Conservation (phyloP, 2,797 vertebrate genomes). For the Sternotherus odoratus region DNA sequence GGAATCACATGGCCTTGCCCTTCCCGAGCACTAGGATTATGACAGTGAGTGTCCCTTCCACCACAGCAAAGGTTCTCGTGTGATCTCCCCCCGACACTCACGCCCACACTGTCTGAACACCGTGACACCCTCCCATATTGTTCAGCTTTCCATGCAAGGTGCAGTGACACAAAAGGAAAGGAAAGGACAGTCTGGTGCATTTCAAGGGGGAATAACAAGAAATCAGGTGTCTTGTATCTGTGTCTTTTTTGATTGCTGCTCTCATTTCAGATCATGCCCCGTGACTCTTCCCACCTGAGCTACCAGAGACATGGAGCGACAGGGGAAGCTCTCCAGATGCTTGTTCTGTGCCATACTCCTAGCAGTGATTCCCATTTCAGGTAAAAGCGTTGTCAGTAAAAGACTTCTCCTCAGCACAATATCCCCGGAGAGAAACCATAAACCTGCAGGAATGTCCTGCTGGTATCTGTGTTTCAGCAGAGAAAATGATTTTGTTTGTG, state of each 20-base stretch:
- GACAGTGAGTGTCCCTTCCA: background rate
- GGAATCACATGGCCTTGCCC: background rate
- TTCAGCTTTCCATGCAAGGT: background rate
- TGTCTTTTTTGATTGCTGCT: background rate
- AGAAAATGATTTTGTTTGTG: background rate
- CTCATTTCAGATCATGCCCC: background rate
- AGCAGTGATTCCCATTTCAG: background rate
- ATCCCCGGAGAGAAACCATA: background rate
- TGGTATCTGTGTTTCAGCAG: too few relatives aligned
- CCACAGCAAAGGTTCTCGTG: background rate
- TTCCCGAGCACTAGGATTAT: too few relatives aligned
- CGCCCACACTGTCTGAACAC: too few relatives aligned
- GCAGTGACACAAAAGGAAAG: too few relatives aligned
- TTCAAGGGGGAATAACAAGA: background rate
- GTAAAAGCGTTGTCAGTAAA: background rate
- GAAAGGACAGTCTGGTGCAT: background rate
- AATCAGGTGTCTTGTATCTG: too few relatives aligned
- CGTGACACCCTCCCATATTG: too few relatives aligned
- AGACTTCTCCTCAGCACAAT: background rate
- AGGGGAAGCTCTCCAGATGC: too few relatives aligned
- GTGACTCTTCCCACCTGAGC: background rate
- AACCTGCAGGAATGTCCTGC: too few relatives aligned
- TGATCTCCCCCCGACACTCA: too few relatives aligned
- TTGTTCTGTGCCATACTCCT: background rate
- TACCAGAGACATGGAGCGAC: background rate